Evolutionary conservation across 2,888 invertebrate genomes (phyloP).

Genomic region (Drosophila kanekoi): DNA sequence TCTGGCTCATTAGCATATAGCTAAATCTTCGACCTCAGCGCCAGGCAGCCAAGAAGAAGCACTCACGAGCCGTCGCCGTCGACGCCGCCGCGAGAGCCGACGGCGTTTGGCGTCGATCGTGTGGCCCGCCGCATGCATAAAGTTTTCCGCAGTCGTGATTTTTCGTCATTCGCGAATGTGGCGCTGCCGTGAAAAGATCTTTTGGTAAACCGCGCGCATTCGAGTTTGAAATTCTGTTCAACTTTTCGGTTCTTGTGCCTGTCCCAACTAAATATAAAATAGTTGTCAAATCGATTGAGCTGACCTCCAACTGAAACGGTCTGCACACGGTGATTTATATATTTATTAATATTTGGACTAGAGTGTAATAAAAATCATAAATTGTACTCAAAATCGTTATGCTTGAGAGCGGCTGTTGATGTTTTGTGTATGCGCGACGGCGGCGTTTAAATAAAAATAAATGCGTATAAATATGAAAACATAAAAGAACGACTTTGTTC

Average conservation of each 20-base stretch:
- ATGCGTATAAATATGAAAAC: slow-evolving; percentile 69
- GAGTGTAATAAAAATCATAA: slow-evolving; percentile 47
- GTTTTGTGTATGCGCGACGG: slow-evolving; percentile 24
- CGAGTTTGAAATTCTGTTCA: background rate
- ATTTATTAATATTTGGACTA: slow-evolving; percentile 30
- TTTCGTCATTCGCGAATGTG: slow-evolving; percentile 82
- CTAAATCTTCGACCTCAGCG: slow-evolving; percentile 17
- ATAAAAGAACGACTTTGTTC: slow-evolving; percentile 44
- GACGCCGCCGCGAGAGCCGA: background rate
- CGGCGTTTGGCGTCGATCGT: slow-evolving; percentile 30
- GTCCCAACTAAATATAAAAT: background rate
- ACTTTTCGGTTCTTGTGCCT: slow-evolving; percentile 13
- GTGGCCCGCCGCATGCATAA: slow-evolving; percentile 42
- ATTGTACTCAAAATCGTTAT: slow-evolving; percentile 53
- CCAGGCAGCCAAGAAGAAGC: background rate
- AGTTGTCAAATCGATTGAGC: slow-evolving; percentile 30
- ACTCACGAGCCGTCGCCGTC: slow-evolving; percentile 8
- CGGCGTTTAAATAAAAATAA: slow-evolving; percentile 66
- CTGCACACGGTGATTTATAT: slow-evolving; percentile 29
- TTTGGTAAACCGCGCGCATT: slow-evolving; percentile 27
- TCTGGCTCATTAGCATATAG: slow-evolving; percentile 72
- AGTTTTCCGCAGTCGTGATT: slow-evolving; percentile 82
- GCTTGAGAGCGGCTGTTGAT: slow-evolving; percentile 61
- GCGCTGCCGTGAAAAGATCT: slow-evolving; percentile 64
- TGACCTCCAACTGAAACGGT: slow-evolving; percentile 45